Conservation (phyloP, 2,113 vertebrate genomes). For the Corynorhinus townsendii region DNA sequence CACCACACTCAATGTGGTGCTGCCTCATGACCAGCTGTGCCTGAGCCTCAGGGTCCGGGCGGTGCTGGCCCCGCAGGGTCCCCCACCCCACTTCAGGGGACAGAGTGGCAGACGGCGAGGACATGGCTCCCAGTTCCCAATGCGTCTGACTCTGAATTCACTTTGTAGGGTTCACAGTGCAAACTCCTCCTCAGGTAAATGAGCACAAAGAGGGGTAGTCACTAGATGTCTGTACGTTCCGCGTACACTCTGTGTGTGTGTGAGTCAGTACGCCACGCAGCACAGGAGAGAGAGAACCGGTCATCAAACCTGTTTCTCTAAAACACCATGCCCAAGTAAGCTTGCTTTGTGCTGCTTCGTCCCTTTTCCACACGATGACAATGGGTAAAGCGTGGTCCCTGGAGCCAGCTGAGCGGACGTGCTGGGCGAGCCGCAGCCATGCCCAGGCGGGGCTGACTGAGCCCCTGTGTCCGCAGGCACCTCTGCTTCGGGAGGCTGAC, state of each 20-base stretch:
- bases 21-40: background rate
- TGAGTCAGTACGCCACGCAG: background rate
- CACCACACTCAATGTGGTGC: background rate
- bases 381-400: background rate
- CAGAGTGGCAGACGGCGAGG: background rate
- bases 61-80: background rate
- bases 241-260: background rate
- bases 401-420: no score
- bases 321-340: background rate
- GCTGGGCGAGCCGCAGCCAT: no score
- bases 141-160: background rate
- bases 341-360: background rate
- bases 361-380: background rate
- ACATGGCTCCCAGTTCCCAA: background rate
- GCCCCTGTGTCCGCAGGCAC: constrained; percentile 77
- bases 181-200: background rate
- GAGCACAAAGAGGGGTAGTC: background rate
- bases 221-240: background rate
- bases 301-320: background rate
- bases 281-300: background rate
- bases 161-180: background rate
- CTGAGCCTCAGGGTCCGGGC: background rate
- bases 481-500: constrained; percentile 93
- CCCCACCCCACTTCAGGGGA: background rate
- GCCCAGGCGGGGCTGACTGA: no score